Conservation (phyloP, 2,113 vertebrate genomes). For the Antechinus flavipes region DNA sequence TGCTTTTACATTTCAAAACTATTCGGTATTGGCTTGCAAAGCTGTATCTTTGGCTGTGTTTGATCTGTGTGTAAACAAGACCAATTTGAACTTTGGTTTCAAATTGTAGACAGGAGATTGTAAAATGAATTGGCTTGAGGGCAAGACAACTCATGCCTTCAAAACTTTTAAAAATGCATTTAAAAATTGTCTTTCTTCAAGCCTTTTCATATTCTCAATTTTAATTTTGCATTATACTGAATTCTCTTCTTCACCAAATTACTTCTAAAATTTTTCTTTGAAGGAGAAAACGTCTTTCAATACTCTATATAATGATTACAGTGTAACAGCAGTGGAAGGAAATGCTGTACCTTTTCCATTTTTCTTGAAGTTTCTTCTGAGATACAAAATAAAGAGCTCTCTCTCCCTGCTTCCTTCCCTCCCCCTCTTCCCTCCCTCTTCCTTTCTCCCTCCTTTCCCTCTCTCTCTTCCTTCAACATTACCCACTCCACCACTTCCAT, state of each 20-base stretch:
- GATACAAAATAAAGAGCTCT: rapidly evolving
- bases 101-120: rapidly evolving
- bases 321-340: not conserved
- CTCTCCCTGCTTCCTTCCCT: not conserved
- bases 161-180: rapidly evolving
- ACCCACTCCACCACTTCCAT: too few relatives aligned
- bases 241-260: not conserved
- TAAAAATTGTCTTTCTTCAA: not conserved
- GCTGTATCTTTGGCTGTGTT: not conserved
- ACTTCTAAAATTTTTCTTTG: not conserved
- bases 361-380: not conserved
- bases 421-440: rapidly evolving
- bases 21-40: not conserved
- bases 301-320: not conserved
- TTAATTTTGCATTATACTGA: rapidly evolving
- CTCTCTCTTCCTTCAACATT: not conserved
- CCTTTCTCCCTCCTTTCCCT: not conserved
- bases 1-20: not conserved
- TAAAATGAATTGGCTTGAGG: too few relatives aligned
- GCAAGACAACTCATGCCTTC: too few relatives aligned
- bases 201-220: too few relatives aligned
- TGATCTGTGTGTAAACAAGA: rapidly evolving
- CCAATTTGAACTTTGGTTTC: not conserved
- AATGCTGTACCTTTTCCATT: not conserved
- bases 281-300: rapidly evolving